These are phyloP conservation scores for Phaethon lepturus DNA, from an alignment of 2,113 vertebrate genomes.

Conservation along the genomic window DNA sequence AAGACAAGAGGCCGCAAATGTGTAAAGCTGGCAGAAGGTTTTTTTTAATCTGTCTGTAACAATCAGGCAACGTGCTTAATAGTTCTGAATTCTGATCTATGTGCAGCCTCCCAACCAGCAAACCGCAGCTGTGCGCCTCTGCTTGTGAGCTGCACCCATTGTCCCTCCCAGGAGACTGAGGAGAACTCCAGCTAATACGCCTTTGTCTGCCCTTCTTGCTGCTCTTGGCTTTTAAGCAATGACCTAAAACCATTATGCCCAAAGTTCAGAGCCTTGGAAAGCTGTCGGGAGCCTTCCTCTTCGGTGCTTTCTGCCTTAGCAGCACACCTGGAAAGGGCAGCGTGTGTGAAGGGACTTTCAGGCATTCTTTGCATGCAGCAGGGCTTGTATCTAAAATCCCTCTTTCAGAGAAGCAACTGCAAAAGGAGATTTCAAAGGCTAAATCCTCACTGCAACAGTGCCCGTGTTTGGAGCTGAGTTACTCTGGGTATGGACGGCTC, in stretches of 20 bases:
- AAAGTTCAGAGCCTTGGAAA: not conserved
- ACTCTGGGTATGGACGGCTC: not conserved
- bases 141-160: conserved; percentile 35
- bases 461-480: not conserved
- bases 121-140: conserved; percentile 38
- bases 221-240: not conserved
- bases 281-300: not conserved
- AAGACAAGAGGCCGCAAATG: conserved; percentile 16
- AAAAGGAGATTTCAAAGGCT: not conserved
- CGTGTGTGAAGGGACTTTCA: not conserved
- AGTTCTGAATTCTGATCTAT: not conserved
- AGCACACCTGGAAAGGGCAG: not conserved
- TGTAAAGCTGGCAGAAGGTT: conserved; percentile 12
- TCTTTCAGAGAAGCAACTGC: not conserved
- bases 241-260: not conserved
- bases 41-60: conserved; percentile 33
- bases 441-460: not conserved
- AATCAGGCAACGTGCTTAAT: not conserved
- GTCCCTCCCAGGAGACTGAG: conserved; percentile 39
- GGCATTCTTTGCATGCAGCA: not conserved
- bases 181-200: conserved; percentile 36
- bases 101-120: not conserved
- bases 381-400: not conserved
- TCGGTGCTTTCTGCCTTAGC: not conserved
- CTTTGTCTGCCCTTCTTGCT: conserved; percentile 37